Evolutionary conservation across 2,113 vertebrate species (phyloP), one percentile per base, ranked within the genome.

Genomic region (Canis aureus): DNA sequence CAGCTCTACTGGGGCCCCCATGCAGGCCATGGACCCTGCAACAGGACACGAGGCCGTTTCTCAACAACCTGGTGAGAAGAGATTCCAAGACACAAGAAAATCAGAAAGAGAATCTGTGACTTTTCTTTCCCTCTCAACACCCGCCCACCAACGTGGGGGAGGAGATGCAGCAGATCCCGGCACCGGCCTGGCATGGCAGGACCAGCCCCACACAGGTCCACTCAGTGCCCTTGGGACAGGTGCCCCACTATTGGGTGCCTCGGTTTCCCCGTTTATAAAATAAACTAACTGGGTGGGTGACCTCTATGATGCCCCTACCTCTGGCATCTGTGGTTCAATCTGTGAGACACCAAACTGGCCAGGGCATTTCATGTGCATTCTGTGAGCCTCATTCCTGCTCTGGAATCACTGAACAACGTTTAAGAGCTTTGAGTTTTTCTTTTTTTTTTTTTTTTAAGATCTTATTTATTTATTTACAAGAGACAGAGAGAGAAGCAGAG

Each of bases 341-440:
- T 8, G 2, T 1, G 51, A 59, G 64, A 29, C 74, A 29, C 16
- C 32, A 22, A 11, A 27, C 53, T 59, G 19, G 73, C 25, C 15
- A 0, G 29, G 27, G 19, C 57, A 29, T 4, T 7, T 0, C 35
- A 15, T 51, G 9, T 9, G 25, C 32, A 7, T 6, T 8, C 17
- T 25, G 27, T 11, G 49, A n/a, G 51, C 60, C 38, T 43, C 3
- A 20, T 11, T 35, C 53, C 73, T 19, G n/a, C 35, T 25, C 83
- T 69, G 73, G 20, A 69, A 94, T 2, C 29, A 9, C 51, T n/a
- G 10, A 57, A 29, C 7, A 22, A 15, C 4, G 4, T 67, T 55
- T 49, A 73, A 94, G 27, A 66, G n/a, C 15, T 53, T 27, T 9
- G 55, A 16, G 8, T 62, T 74, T 29, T 43, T 43, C 7, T 43